A percentile compares a stretch with the other conserved stretches of the same genome.
These are phyloP conservation scores for Meda fulgida DNA, from an alignment of 2,797 vertebrate genomes.

Conservation along the genomic window DNA sequence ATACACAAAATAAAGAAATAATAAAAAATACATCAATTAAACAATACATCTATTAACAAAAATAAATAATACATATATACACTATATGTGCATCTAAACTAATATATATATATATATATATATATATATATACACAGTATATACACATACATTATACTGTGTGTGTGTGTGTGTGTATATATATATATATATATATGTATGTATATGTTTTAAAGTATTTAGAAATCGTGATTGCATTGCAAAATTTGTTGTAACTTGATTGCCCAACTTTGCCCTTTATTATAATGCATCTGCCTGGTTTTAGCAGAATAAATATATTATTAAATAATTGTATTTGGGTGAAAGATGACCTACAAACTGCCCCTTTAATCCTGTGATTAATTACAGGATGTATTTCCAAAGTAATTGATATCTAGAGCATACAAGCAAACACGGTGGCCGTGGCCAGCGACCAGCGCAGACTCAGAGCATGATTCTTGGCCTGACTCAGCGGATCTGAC, in stretches of 20 bases:
- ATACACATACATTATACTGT: too few species aligned
- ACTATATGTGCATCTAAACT: too few species aligned
- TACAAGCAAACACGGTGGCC: slow-evolving; percentile 43
- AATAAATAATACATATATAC: too few species aligned
- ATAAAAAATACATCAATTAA: too few species aligned
- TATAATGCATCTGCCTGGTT: background rate
- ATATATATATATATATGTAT: too few species aligned
- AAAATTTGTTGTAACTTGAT: background rate
- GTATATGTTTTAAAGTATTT: background rate
- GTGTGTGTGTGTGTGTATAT: too few species aligned
- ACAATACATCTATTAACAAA: too few species aligned
- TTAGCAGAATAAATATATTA: background rate
- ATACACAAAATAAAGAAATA: too few species aligned
- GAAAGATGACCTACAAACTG: slow-evolving; percentile 10
- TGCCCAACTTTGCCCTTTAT: background rate
- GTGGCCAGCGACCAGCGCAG: slow-evolving; percentile 1
- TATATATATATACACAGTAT: too few species aligned
- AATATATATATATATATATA: too few species aligned
- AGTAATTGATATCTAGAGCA: slow-evolving; percentile 39
- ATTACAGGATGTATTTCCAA: slow-evolving; percentile 45
- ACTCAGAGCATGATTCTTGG: slow-evolving; percentile 6
- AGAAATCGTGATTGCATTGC: background rate
- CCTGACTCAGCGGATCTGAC: background rate
- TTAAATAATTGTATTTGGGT: slow-evolving; percentile 8
- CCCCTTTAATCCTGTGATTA: slow-evolving; percentile 27